A percentile compares a stretch with the other conserved stretches of the same genome.
phyloP scores from a whole-genome alignment of 1,140 invertebrate species.

The Drosophila albomicans region DNA sequence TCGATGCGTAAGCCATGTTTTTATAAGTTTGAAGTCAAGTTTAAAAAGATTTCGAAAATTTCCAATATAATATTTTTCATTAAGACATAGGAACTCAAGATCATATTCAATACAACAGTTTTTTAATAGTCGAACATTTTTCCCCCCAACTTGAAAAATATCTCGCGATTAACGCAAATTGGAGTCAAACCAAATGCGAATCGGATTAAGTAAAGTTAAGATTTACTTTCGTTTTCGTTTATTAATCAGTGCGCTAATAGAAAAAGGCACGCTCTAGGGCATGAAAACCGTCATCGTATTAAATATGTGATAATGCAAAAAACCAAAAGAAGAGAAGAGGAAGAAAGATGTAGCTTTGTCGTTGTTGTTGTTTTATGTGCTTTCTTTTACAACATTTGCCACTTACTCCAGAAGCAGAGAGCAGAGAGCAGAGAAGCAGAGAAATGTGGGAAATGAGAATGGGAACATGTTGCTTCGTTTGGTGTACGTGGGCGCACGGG shows the following conservation, averaged over 20 bases:
- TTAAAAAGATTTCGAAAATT: too few relatives aligned
- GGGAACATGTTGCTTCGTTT: conserved; percentile 43
- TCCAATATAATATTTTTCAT: too few relatives aligned
- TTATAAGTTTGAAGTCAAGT: too few relatives aligned
- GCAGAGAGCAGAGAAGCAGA: neutral
- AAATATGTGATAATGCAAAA: neutral
- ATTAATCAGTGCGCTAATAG: conserved; percentile 3
- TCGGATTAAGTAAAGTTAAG: neutral
- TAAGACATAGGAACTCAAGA: too few relatives aligned
- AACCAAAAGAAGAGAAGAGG: neutral
- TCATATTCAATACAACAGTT: too few relatives aligned
- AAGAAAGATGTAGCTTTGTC: conserved; percentile 13
- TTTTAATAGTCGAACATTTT: too few relatives aligned
- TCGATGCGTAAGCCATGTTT: too few relatives aligned
- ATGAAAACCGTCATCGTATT: conserved; percentile 1
- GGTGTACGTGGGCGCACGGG: conserved; percentile 33
- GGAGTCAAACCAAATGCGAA: neutral
- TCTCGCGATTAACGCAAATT: neutral
- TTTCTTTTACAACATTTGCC: conserved; percentile 65
- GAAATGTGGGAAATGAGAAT: neutral
- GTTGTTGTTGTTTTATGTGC: conserved; percentile 31
- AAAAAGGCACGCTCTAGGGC: conserved; percentile 1
- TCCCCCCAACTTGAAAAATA: too few relatives aligned
- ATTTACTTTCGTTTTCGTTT: conserved; percentile 9
- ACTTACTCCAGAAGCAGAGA: conserved; percentile 55